phyloP scores from a whole-genome alignment of 1,140 invertebrate species.

The Listronotus bonariensis region DNA sequence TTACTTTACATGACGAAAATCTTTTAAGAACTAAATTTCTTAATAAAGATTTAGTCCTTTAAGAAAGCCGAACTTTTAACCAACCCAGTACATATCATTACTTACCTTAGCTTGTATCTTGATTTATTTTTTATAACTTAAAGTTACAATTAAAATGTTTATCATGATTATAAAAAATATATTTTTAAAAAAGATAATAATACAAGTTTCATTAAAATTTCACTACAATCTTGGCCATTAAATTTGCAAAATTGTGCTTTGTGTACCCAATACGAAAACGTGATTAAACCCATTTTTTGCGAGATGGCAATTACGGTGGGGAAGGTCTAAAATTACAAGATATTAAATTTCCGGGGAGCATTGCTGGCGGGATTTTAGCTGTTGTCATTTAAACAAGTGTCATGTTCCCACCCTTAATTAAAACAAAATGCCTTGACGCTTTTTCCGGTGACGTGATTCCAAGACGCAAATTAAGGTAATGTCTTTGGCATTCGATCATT shows the following conservation, averaged over 20 bases:
- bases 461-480: neutral
- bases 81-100: too few species aligned
- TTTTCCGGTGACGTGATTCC: constrained; percentile 5
- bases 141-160: too few species aligned
- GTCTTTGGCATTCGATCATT: neutral
- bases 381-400: constrained; percentile 12
- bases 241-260: neutral
- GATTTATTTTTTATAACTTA: too few species aligned
- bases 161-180: too few species aligned
- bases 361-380: neutral
- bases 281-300: constrained; percentile 8
- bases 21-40: too few species aligned
- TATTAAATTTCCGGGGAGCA: constrained; percentile 8
- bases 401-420: constrained; percentile 3
- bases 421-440: constrained; percentile 8
- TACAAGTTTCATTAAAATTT: constrained; percentile 2
- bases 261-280: constrained; percentile 5
- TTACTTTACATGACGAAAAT: too few species aligned
- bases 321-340: constrained; percentile 11
- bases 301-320: constrained; percentile 5
- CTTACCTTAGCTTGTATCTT: too few species aligned
- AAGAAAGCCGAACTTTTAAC: too few species aligned
- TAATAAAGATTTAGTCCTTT: too few species aligned
- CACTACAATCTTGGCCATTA: neutral
- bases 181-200: too few species aligned